Percentiles rank a stretch among this genome's conserved stretches.
These are phyloP conservation scores for Drosophila santomea DNA, from an alignment of 1,140 invertebrate genomes.

Conservation along the genomic window DNA sequence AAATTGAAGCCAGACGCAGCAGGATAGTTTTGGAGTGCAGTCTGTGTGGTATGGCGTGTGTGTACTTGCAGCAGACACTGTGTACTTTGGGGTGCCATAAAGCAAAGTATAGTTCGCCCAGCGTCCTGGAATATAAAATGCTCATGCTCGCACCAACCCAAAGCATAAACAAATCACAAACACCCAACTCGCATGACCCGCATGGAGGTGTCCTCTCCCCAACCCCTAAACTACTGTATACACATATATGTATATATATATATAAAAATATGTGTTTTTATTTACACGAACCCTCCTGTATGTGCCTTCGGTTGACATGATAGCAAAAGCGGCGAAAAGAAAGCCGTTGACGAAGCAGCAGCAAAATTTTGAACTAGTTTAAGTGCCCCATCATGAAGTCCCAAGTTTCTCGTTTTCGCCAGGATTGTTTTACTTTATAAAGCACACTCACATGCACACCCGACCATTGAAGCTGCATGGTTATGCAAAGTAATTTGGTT, in stretches of 20 bases:
- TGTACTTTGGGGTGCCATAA: slow-evolving; percentile 78
- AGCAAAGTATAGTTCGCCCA: slow-evolving; percentile 75
- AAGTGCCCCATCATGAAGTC: slow-evolving; percentile 83
- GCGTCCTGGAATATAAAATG: slow-evolving; percentile 67
- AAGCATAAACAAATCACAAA: slow-evolving; percentile 75
- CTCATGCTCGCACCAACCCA: slow-evolving; percentile 52
- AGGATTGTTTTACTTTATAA: slow-evolving; percentile 84
- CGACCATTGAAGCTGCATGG: slow-evolving; percentile 72
- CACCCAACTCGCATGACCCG: slow-evolving; percentile 24
- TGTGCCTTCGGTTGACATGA: slow-evolving; percentile 69
- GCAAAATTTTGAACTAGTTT: slow-evolving; percentile 82
- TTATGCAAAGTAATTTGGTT: slow-evolving; percentile 83
- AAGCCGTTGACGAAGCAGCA: slow-evolving; percentile 51
- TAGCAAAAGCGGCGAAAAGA: slow-evolving; percentile 46
- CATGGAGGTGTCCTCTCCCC: slow-evolving; percentile 20
- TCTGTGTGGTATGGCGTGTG: slow-evolving; percentile 20
- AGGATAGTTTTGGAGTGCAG: slow-evolving; percentile 43
- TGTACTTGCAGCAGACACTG: slow-evolving; percentile 54
- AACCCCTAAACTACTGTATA: neutral
- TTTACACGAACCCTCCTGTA: slow-evolving; percentile 67
- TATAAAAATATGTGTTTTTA: slow-evolving; percentile 57
- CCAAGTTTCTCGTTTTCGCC: slow-evolving; percentile 83
- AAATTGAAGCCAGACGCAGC: slow-evolving; percentile 56
- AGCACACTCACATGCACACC: slow-evolving; percentile 49
- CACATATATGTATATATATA: no score